Conservation (phyloP, 2,888 invertebrate species). For the Himalopsyche kuldschensis region DNA sequence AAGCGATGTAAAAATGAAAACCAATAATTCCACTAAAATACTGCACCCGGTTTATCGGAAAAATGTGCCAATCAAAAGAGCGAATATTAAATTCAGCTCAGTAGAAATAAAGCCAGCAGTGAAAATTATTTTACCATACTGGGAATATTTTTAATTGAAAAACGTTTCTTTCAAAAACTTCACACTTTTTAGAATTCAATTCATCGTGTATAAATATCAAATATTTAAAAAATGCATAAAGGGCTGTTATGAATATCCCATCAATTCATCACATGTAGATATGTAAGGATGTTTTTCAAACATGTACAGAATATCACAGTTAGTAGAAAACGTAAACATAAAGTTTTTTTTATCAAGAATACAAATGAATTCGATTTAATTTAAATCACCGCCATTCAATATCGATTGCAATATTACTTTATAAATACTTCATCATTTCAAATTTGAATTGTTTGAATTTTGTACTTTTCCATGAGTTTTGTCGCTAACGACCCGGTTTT, state of each 20-base stretch:
- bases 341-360: too few species aligned
- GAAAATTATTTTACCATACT: neutral
- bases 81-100: neutral
- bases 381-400: too few species aligned
- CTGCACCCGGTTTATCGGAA: neutral
- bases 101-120: neutral
- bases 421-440: too few species aligned
- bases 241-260: neutral
- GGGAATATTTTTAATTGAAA: neutral
- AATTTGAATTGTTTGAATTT: too few species aligned
- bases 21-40: too few species aligned
- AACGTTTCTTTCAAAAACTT: neutral
- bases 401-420: too few species aligned
- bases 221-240: neutral
- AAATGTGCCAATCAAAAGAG: neutral
- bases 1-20: too few species aligned
- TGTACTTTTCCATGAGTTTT: neutral
- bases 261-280: neutral
- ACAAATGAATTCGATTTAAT: too few species aligned
- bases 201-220: neutral
- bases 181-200: neutral
- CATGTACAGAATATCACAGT: too few species aligned
- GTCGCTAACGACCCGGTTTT: neutral
- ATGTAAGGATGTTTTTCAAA: too few species aligned
- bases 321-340: too few species aligned